phyloP scores from a whole-genome alignment of 1,140 invertebrate genomes.

The Schlechtendalia chinensis region DNA sequence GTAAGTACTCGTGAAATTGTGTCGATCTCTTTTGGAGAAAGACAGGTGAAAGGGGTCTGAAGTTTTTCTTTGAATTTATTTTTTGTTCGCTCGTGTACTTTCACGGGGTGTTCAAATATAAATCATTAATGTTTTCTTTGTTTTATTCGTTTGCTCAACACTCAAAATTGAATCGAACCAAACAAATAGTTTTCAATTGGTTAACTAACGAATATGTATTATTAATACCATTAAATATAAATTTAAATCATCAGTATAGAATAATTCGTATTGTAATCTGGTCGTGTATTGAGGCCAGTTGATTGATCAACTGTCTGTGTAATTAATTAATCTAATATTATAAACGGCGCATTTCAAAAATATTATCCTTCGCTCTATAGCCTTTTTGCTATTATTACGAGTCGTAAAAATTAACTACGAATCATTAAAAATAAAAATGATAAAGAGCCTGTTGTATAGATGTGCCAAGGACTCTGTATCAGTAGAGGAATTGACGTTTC shows the following conservation, averaged over 20 bases:
- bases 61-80: conserved; percentile 28
- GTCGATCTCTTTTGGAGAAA: conserved; percentile 48
- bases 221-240: too few species aligned
- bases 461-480: conserved; percentile 46
- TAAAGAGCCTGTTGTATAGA: conserved; percentile 43
- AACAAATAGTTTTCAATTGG: too few species aligned
- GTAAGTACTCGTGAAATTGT: conserved; percentile 48
- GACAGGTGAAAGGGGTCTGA: conserved; percentile 46
- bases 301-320: conserved; percentile 14
- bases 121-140: neutral
- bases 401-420: conserved; percentile 43
- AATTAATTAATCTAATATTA: neutral
- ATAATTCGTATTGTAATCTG: neutral
- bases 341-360: conserved; percentile 15
- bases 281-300: conserved; percentile 17
- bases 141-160: neutral
- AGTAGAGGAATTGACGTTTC: conserved; percentile 45
- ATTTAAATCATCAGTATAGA: neutral
- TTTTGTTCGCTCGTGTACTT: neutral
- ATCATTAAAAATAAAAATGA: conserved; percentile 49
- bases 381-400: conserved; percentile 35
- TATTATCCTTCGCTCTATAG: conserved; percentile 22
- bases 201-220: too few species aligned
- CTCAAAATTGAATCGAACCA: neutral
- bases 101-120: conserved; percentile 34